Percentiles rank a stretch among this genome's conserved stretches.
Conservation (phyloP, 2,113 vertebrate genomes). For the Uropsilus gracilis region DNA sequence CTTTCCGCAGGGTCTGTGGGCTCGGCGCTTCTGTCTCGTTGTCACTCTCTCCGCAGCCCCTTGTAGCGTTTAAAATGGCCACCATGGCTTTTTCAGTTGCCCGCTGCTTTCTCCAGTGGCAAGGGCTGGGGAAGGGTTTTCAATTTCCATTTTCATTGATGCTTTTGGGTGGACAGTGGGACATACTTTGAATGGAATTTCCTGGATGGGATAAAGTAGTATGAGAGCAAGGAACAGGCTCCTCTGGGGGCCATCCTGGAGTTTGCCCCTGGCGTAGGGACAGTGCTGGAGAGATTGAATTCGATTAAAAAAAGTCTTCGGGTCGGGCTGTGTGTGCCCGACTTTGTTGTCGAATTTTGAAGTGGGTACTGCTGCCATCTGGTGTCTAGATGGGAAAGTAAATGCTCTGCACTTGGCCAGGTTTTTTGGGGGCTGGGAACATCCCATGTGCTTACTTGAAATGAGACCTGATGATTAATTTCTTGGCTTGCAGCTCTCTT, state of each 20-base stretch:
- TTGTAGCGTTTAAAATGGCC: constrained; percentile 11
- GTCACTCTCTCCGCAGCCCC: neutral
- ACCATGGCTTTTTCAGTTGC: neutral
- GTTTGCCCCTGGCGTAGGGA: neutral
- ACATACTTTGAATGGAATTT: neutral
- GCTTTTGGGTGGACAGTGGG: accelerated
- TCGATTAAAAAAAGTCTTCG: neutral
- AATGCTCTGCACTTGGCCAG: neutral
- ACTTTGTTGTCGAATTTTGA: constrained; percentile 7
- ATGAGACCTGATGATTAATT: constrained; percentile 52
- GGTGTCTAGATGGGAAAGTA: constrained; percentile 48
- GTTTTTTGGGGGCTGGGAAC: neutral
- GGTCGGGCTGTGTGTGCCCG: neutral
- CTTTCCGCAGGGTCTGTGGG: neutral
- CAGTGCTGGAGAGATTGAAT: neutral
- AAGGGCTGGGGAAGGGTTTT: neutral
- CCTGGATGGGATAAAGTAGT: neutral
- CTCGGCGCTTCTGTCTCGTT: neutral
- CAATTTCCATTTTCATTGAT: neutral
- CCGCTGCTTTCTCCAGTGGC: neutral
- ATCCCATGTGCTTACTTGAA: neutral
- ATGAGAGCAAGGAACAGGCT: accelerated
- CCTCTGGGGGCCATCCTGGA: accelerated
- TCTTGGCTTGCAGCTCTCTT: neutral
- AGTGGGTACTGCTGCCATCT: constrained; percentile 77